phyloP scores from a whole-genome alignment of 1,140 invertebrate genomes.

The Rhizoglyphus robini region DNA sequence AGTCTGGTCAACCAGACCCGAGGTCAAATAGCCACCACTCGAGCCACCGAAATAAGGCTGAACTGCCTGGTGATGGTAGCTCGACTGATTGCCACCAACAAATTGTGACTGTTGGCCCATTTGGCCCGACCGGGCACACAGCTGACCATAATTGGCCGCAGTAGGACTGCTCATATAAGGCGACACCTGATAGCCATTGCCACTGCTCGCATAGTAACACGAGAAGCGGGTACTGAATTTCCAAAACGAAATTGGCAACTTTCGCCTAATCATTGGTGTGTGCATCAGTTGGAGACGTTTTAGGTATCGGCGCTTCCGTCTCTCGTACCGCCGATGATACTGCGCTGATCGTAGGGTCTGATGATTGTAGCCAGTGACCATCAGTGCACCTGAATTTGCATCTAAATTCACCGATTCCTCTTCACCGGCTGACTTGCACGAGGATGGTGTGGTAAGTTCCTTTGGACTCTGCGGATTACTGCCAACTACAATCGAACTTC shows the following conservation, averaged over 20 bases:
- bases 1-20: too few species aligned
- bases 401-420: background rate
- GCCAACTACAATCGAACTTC: too few species aligned
- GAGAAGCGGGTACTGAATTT: background rate
- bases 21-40: too few species aligned
- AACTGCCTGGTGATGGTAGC: too few species aligned
- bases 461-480: too few species aligned
- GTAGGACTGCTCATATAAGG: too few species aligned
- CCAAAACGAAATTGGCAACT: conserved; percentile 10
- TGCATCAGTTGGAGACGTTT: background rate
- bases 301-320: background rate
- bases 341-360: background rate
- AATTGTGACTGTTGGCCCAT: background rate
- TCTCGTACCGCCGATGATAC: conserved; percentile 2
- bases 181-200: too few species aligned
- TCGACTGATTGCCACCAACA: too few species aligned
- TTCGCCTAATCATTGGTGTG: conserved; percentile 3
- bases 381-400: background rate
- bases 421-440: too few species aligned
- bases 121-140: background rate
- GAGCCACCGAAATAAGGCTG: too few species aligned
- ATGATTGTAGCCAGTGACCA: background rate
- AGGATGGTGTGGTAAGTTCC: too few species aligned
- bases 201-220: background rate
- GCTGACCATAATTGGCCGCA: too few species aligned